These are phyloP conservation scores for Temnothorax longispinosus DNA, from an alignment of 1,140 invertebrate genomes.

Conservation along the genomic window DNA sequence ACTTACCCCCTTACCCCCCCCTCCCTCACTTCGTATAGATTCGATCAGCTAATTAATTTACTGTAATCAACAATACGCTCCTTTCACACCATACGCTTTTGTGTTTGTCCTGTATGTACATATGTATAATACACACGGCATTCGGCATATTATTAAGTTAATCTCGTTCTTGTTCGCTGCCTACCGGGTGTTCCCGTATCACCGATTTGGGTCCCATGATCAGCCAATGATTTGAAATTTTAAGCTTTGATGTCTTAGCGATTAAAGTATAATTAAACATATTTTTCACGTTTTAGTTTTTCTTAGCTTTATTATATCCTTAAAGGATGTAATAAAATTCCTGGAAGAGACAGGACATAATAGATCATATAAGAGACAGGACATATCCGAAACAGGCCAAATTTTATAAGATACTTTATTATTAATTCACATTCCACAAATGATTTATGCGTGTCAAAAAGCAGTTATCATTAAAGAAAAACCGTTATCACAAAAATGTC, in stretches of 20 bases:
- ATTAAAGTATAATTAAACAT: neutral
- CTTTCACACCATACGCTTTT: conserved; percentile 77
- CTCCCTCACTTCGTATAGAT: conserved; percentile 30
- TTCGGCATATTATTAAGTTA: conserved; percentile 75
- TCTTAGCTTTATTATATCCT: neutral
- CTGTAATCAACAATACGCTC: conserved; percentile 70
- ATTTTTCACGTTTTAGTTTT: conserved; percentile 1
- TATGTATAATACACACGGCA: conserved; percentile 81
- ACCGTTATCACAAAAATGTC: neutral
- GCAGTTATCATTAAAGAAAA: neutral
- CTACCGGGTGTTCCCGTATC: conserved; percentile 71
- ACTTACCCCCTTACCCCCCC: neutral
- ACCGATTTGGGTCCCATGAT: conserved; percentile 38
- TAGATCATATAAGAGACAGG: neutral
- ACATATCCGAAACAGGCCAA: neutral
- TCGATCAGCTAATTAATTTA: conserved; percentile 77
- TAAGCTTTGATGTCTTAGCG: neutral
- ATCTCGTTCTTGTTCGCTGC: conserved; percentile 71
- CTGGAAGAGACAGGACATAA: neutral
- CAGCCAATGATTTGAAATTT: neutral
- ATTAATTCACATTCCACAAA: conserved; percentile 3
- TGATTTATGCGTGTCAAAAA: neutral
- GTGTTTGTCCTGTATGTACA: conserved; percentile 81
- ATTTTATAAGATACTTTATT: neutral
- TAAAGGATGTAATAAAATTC: neutral